Percentiles rank a stretch among this genome's conserved stretches.
Evolutionary conservation across 2,888 invertebrate species (phyloP).

Genomic region (Aplocera efformata): DNA sequence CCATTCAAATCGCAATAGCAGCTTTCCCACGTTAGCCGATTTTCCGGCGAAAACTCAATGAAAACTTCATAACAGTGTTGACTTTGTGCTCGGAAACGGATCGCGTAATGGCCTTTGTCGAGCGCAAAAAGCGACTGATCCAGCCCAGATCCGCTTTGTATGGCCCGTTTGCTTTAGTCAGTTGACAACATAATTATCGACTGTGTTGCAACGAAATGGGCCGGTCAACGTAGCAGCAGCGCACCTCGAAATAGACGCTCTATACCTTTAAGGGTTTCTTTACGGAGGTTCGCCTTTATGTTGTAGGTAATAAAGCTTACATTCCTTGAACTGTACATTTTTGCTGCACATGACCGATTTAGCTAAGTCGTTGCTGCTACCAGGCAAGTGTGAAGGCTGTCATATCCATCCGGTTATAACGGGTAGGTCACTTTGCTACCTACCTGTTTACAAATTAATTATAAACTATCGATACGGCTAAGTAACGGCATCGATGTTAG

Average conservation of each 20-base stretch:
- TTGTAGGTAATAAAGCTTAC: conserved; percentile 14
- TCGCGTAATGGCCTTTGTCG: conserved; percentile 75
- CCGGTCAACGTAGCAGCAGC: conserved; percentile 55
- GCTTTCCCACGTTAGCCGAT: conserved; percentile 68
- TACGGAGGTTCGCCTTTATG: conserved; percentile 20
- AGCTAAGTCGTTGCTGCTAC: conserved; percentile 20
- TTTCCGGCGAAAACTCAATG: conserved; percentile 65
- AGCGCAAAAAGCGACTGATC: conserved; percentile 74
- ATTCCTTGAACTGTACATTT: conserved; percentile 15
- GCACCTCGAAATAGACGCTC: conserved; percentile 47
- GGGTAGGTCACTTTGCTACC: background rate
- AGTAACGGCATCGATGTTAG: no score
- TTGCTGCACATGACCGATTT: conserved; percentile 24
- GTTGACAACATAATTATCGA: conserved; percentile 75
- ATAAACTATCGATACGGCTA: no score
- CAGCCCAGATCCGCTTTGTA: conserved; percentile 70
- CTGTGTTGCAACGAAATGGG: conserved; percentile 52
- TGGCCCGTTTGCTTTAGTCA: conserved; percentile 65
- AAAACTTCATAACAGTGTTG: conserved; percentile 76
- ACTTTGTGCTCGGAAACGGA: conserved; percentile 69
- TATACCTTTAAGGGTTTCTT: conserved; percentile 40
- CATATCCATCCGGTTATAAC: conserved; percentile 15
- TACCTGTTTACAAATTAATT: no score
- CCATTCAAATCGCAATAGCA: conserved; percentile 72
- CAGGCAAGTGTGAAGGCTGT: conserved; percentile 17